Conservation (phyloP, 2,113 vertebrate genomes). For the Paralichthys olivaceus region DNA sequence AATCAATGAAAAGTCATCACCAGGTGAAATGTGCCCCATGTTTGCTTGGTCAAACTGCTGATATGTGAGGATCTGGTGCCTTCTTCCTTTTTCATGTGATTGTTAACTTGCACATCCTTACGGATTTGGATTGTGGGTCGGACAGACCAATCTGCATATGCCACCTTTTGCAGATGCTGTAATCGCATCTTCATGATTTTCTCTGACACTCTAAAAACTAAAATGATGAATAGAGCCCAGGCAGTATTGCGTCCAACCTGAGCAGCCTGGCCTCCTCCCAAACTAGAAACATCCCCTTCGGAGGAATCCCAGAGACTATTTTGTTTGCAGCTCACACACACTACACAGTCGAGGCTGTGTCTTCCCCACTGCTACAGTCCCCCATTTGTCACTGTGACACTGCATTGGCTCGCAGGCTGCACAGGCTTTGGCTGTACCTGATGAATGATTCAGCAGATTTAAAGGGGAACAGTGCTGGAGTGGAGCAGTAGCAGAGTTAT, state of each 20-base stretch:
- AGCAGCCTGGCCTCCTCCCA: conserved; percentile 40
- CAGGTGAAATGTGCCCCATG: no score
- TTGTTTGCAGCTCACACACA: conserved; percentile 45
- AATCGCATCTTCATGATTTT: background rate
- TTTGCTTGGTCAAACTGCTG: no score
- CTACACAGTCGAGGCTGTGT: conserved; percentile 10
- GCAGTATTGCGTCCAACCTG: background rate
- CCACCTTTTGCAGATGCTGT: background rate
- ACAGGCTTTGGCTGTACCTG: conserved; percentile 35
- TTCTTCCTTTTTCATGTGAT: no score
- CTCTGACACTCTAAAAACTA: background rate
- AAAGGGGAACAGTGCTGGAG: conserved; percentile 9
- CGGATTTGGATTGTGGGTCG: no score
- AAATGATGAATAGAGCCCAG: background rate
- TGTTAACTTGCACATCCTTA: no score
- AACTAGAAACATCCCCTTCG: conserved; percentile 39
- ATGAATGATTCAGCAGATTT: conserved; percentile 66
- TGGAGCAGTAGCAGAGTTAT: conserved; percentile 13
- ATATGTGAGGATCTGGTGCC: no score
- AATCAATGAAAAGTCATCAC: background rate
- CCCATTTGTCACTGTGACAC: conserved; percentile 48
- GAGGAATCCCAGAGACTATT: conserved; percentile 53
- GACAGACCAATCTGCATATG: background rate
- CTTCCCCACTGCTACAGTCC: conserved; percentile 32
- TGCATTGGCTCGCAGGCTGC: conserved; percentile 41